A percentile compares a stretch with the other conserved stretches of the same genome.
phyloP scores from a whole-genome alignment of 2,888 invertebrate species.

The Polydrusus tereticollis region DNA sequence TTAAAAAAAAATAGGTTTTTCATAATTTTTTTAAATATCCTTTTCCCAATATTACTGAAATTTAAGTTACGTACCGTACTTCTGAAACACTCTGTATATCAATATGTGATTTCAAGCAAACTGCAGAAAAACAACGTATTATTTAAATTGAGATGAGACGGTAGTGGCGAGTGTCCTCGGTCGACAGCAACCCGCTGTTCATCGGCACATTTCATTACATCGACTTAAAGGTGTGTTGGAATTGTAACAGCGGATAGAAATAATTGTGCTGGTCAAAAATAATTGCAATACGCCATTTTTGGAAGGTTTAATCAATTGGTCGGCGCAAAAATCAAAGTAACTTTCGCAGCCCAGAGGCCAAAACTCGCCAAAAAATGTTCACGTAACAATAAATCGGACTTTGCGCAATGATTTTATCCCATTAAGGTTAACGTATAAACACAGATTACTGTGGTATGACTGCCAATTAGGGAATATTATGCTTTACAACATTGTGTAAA shows the following conservation, averaged over 20 bases:
- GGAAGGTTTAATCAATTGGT: not conserved
- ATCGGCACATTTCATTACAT: too few relatives aligned
- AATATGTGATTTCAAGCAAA: not conserved
- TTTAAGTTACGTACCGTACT: too few relatives aligned
- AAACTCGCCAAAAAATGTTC: not conserved
- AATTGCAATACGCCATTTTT: conserved; percentile 11
- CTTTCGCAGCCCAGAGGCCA: conserved; percentile 10
- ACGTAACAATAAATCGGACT: not conserved
- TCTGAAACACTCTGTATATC: too few relatives aligned
- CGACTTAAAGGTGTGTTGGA: too few relatives aligned
- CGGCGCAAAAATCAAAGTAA: not conserved
- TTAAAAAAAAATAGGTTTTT: too few relatives aligned
- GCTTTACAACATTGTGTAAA: not conserved
- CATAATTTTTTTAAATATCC: too few relatives aligned
- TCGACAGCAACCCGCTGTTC: too few relatives aligned
- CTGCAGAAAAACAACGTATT: not conserved
- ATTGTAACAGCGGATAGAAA: too few relatives aligned
- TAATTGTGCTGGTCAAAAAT: not conserved
- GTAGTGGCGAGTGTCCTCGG: too few relatives aligned
- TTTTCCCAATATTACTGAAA: too few relatives aligned
- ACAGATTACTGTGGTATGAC: too few relatives aligned
- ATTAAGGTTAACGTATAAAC: not conserved
- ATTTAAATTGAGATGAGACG: too few relatives aligned
- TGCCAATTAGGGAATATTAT: not conserved
- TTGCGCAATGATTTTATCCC: not conserved